Percentiles rank a stretch among this genome's conserved stretches.
These are phyloP conservation scores for Podotricha telesiphe DNA, from an alignment of 2,888 invertebrate genomes.

Conservation along the genomic window DNA sequence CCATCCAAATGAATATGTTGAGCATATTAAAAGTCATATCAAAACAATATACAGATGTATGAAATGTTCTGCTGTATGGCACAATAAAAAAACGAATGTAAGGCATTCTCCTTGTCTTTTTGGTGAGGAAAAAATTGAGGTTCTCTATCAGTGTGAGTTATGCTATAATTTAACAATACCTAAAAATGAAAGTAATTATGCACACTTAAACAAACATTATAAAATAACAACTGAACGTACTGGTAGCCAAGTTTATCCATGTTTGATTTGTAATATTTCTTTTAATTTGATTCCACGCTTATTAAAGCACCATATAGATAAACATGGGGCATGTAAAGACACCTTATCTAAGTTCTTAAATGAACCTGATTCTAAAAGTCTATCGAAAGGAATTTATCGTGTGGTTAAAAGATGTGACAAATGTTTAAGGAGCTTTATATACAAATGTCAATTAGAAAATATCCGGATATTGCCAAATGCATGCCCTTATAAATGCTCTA, in stretches of 20 bases:
- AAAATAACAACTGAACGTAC: conserved; percentile 38
- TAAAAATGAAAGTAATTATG: conserved; percentile 58
- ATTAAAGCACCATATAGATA: conserved; percentile 59
- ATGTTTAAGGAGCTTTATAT: conserved; percentile 65
- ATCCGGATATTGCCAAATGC: conserved; percentile 62
- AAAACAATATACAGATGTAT: conserved; percentile 72
- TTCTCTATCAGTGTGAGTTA: conserved; percentile 64
- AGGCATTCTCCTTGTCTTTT: conserved; percentile 34
- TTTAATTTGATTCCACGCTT: conserved; percentile 56
- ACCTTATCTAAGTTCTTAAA: conserved; percentile 44
- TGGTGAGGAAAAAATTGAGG: conserved; percentile 23
- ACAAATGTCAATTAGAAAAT: conserved; percentile 63
- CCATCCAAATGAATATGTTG: conserved; percentile 70
- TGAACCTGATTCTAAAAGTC: conserved; percentile 32
- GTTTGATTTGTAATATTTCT: conserved; percentile 64
- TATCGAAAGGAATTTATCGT: conserved; percentile 45
- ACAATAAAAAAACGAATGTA: conserved; percentile 50
- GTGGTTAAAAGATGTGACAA: conserved; percentile 68
- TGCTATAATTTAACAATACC: conserved; percentile 66
- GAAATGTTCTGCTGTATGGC: conserved; percentile 70
- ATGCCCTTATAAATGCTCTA: conserved; percentile 68
- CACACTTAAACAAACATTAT: conserved; percentile 62
- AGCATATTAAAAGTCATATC: conserved; percentile 78
- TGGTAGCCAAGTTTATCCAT: conserved; percentile 58
- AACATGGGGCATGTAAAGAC: conserved; percentile 54